phyloP scores from a whole-genome alignment of 2,113 vertebrate genomes.

The Agelaius tricolor region DNA sequence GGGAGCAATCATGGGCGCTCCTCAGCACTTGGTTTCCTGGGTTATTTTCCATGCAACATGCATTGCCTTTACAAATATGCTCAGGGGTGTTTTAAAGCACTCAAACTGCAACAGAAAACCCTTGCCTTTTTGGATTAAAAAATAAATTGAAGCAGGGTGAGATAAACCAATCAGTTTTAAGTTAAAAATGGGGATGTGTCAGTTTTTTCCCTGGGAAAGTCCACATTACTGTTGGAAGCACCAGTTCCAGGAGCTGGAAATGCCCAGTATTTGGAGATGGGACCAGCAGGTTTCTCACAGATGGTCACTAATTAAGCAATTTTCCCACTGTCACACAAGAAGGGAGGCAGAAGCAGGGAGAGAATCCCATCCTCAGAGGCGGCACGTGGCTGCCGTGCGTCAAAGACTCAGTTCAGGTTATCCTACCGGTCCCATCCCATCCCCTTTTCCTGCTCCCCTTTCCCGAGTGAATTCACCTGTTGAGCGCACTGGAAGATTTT shows the following conservation, averaged over 20 bases:
- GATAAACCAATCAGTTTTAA: neutral
- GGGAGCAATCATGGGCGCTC: rapidly evolving
- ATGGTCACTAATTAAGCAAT: neutral
- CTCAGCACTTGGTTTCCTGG: neutral
- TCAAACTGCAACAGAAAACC: neutral
- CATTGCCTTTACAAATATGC: neutral
- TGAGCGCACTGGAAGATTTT: constrained; percentile 98
- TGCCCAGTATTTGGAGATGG: neutral
- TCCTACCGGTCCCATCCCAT: neutral
- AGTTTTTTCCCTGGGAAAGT: neutral
- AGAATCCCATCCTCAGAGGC: rapidly evolving
- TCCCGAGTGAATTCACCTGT: constrained; percentile 80
- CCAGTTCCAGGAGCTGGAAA: neutral
- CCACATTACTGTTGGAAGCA: neutral
- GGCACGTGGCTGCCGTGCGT: rapidly evolving
- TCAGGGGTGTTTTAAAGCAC: neutral
- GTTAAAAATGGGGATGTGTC: neutral
- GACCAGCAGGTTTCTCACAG: neutral
- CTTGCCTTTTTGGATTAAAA: neutral
- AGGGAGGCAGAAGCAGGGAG: neutral
- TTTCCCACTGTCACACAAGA: neutral
- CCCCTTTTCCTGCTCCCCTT: neutral
- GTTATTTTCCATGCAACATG: neutral
- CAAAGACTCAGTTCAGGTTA: neutral
- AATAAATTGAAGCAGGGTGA: neutral